Conservation (phyloP, 1,140 invertebrate genomes). For the Brachionus paranguensis region DNA sequence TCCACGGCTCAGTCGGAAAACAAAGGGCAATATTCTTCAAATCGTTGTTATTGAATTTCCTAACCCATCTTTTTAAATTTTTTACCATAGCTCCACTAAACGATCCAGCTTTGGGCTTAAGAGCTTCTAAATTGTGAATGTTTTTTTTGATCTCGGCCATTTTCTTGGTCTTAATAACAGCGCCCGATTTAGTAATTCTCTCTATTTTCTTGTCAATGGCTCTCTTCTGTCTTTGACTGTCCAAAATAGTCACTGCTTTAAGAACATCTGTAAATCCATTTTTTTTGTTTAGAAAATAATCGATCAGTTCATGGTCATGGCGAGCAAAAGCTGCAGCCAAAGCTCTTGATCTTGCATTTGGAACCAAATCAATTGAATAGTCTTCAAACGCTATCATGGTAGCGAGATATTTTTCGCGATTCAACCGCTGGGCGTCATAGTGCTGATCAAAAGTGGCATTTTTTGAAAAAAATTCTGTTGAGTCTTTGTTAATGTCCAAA, state of each 20-base stretch:
- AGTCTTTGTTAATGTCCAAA: neutral
- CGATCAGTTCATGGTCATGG: constrained; percentile 47
- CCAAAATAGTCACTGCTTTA: constrained; percentile 49
- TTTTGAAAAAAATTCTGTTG: constrained; percentile 26
- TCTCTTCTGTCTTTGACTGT: constrained; percentile 46
- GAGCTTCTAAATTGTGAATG: constrained; percentile 48
- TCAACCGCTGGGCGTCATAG: constrained; percentile 46
- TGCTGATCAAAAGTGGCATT: constrained; percentile 44
- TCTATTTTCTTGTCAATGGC: constrained; percentile 50
- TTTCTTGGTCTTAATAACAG: constrained; percentile 46
- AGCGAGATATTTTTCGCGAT: constrained; percentile 48
- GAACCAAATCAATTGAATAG: constrained; percentile 47
- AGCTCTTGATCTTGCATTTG: constrained; percentile 48
- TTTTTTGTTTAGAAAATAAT: constrained; percentile 45
- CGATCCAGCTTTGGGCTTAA: constrained; percentile 44
- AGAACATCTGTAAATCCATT: constrained; percentile 50
- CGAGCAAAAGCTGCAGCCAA: constrained; percentile 51
- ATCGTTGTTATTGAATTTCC: too few species aligned
- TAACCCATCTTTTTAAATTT: constrained; percentile 46
- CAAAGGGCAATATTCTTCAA: constrained; percentile 46
- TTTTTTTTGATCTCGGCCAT: constrained; percentile 49
- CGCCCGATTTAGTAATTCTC: constrained; percentile 44
- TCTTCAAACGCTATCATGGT: constrained; percentile 46
- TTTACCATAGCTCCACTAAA: constrained; percentile 41
- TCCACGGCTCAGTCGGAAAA: constrained; percentile 51